phyloP scores from a whole-genome alignment of 2,113 vertebrate species.

The Hepsetus odoe region DNA sequence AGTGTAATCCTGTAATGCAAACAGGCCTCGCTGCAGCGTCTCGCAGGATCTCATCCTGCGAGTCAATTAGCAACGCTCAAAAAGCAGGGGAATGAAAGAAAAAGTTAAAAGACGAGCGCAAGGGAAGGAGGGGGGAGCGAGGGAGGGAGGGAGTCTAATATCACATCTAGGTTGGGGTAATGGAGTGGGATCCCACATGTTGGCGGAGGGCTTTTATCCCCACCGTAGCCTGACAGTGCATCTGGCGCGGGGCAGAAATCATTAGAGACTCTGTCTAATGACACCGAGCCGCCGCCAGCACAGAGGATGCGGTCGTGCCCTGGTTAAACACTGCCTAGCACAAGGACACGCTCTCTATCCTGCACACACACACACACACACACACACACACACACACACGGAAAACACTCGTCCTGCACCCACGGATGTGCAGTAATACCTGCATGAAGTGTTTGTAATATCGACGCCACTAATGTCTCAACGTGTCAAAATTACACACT shows the following conservation, averaged over 20 bases:
- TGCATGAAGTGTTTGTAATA: no score
- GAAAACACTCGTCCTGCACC: no score
- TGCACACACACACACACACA: not conserved
- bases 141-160: not conserved
- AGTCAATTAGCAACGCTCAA: not conserved
- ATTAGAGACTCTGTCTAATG: constrained; percentile 1
- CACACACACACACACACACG: no score
- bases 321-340: not conserved
- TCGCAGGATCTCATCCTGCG: not conserved
- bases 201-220: constrained; percentile 3
- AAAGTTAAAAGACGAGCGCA: not conserved
- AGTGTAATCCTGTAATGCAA: not conserved
- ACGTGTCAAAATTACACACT: no score
- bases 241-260: constrained; percentile 1
- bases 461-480: no score
- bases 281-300: not conserved
- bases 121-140: not conserved
- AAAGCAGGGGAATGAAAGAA: not conserved
- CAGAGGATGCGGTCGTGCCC: not conserved
- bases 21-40: not conserved
- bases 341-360: not conserved
- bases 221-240: not conserved
- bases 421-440: no score
- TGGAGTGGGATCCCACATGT: constrained; percentile 14
- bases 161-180: constrained; percentile 17